Evolutionary conservation across 2,797 vertebrate species (phyloP), one percentile per base, ranked within the genome.

Genomic region (Rhinophrynus dorsalis): DNA sequence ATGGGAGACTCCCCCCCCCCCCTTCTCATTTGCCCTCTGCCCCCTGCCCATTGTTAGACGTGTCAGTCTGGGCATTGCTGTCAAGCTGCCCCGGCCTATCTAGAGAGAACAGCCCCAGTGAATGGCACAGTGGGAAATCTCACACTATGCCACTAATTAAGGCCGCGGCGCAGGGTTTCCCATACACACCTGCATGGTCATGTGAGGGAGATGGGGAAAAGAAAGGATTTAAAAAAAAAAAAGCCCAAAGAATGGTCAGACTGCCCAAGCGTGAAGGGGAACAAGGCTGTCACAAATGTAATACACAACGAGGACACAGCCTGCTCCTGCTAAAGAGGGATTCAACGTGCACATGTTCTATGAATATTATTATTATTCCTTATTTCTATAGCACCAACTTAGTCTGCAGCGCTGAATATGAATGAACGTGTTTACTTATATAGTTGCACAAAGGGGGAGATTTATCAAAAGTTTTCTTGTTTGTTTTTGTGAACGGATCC

Each of bases 181-280:
- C 92, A 87, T 88, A 90, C 91, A 96, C 95, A 97, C 95, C 94
- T 97, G 95, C 94, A 87, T 27, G 74, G 83, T 92, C 94, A 91
- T 84, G 91, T 89, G 94, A 92, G 74, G 4, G 38, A 23, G 24
- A 9, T 38, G 63, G 72, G 48, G 55, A 56, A 68, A 45, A 60
- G 26, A 54, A 30, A 24, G 13, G 7, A 37, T 2, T 37, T 17
- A 42, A 5, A 17, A 17, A 3, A 42, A 18, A 38, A 38, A n/a
- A 38, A 2, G 13, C 66, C 38, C 42, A 9, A 59, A 59, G 82
- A 75, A 78, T 9, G 69, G 74, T 74, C 11, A 63, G 35, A 6
- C 55, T 75, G 65, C 59, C 81, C 81, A 67, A 67, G 84, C 80
- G 79, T 81, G 84, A 84, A 81, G 47, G 74, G 17, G 48, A 65